Conservation (phyloP, 2,888 invertebrate species). For the Eumerus sabulonum region DNA sequence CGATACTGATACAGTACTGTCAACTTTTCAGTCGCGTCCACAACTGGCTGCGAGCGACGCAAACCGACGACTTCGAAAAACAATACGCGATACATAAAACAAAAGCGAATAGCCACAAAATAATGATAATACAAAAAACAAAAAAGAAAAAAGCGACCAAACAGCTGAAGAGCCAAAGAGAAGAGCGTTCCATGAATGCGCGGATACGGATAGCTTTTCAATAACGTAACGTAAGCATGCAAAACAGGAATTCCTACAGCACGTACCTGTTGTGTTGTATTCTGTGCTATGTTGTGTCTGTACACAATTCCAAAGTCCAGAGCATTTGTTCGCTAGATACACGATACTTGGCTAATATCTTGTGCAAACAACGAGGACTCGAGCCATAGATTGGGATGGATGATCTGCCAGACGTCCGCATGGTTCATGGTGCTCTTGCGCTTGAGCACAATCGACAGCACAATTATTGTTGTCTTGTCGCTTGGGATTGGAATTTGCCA, state of each 20-base stretch:
- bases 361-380: conserved; percentile 22
- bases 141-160: conserved; percentile 20
- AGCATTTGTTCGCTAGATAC: conserved; percentile 31
- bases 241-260: conserved; percentile 44
- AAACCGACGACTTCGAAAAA: conserved; percentile 34
- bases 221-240: conserved; percentile 58
- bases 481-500: background rate
- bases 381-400: background rate
- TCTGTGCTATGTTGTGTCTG: no score
- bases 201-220: conserved; percentile 40
- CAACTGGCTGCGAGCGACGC: conserved; percentile 2
- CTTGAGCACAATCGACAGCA: background rate
- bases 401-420: conserved; percentile 34
- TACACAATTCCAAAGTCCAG: conserved; percentile 15
- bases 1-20: conserved; percentile 54
- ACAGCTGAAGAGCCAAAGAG: background rate
- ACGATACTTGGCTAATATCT: conserved; percentile 35
- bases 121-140: conserved; percentile 19
- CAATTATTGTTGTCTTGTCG: background rate
- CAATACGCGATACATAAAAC: conserved; percentile 21
- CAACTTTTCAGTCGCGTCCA: conserved; percentile 49
- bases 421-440: conserved; percentile 15
- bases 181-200: conserved; percentile 3
- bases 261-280: conserved; percentile 27
- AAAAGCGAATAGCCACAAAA: conserved; percentile 25